Conservation (phyloP, 2,888 invertebrate species). For the Callyntrura guangdongensis region DNA sequence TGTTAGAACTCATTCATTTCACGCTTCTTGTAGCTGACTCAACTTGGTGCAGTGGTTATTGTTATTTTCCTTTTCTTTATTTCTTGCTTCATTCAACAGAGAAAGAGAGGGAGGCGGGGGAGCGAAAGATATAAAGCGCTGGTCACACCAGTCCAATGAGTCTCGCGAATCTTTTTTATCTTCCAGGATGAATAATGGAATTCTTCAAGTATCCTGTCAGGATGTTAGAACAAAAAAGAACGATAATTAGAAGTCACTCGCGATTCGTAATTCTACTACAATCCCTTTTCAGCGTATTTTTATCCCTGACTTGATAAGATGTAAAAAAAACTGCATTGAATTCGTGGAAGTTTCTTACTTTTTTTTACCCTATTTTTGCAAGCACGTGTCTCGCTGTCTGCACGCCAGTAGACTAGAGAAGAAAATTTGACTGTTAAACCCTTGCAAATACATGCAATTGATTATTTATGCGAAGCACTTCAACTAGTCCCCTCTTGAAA, state of each 20-base stretch:
- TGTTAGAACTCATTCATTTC: conserved; percentile 61
- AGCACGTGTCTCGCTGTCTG: not conserved
- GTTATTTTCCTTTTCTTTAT: conserved; percentile 31
- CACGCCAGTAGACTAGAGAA: not conserved
- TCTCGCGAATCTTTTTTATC: conserved; percentile 3
- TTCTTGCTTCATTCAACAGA: not conserved
- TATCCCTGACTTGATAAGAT: not conserved
- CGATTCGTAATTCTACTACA: not conserved
- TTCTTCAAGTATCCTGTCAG: conserved; percentile 26
- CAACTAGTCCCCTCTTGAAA: not conserved
- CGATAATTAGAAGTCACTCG: conserved; percentile 26
- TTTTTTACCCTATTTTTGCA: not conserved
- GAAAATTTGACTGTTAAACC: not conserved
- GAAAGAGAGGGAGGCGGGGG: not conserved
- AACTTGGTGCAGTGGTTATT: conserved; percentile 1
- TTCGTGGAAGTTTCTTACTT: not conserved
- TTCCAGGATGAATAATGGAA: conserved; percentile 30
- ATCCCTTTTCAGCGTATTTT: not conserved
- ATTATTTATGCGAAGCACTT: not conserved
- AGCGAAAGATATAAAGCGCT: not conserved
- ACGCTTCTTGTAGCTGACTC: not conserved
- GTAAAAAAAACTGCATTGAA: not conserved
- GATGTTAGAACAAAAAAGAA: conserved; percentile 5
- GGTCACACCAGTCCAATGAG: conserved; percentile 30
- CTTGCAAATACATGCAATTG: not conserved